Conservation (phyloP, 2,113 vertebrate species). For the Microcebus lehilahytsara region DNA sequence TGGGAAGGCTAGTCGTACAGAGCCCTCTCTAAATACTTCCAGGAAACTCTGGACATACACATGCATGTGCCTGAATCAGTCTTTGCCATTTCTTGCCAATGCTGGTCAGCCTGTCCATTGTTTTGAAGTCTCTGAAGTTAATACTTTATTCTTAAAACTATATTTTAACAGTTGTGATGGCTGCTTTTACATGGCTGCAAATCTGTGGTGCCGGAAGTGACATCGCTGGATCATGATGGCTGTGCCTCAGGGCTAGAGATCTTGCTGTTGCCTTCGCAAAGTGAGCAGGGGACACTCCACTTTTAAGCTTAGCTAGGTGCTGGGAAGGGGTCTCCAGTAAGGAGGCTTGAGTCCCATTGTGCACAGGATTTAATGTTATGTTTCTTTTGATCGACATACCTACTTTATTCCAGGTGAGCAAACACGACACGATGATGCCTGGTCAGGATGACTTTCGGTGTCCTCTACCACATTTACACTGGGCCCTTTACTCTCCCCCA, state of each 20-base stretch:
- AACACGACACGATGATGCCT: neutral
- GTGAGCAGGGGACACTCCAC: neutral
- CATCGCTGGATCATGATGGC: neutral
- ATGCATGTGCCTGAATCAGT: neutral
- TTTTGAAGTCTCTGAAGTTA: neutral
- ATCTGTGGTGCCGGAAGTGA: neutral
- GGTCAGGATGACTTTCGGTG: too few relatives aligned
- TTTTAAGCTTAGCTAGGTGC: neutral
- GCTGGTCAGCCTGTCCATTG: neutral
- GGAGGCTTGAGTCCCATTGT: neutral
- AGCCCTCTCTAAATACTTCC: neutral
- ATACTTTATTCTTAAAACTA: neutral
- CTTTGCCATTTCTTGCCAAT: neutral
- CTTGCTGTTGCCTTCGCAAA: neutral
- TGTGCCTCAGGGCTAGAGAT: neutral
- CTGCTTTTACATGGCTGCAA: neutral
- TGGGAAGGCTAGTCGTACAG: neutral
- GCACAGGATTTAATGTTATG: neutral
- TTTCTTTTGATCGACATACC: neutral
- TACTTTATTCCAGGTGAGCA: neutral
- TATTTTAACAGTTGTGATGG: neutral
- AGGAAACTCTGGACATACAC: neutral
- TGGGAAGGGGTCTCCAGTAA: neutral
- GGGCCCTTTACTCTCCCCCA: neutral
- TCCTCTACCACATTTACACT: neutral